Evolutionary conservation across 2,888 invertebrate genomes (phyloP).

Genomic region (Agrotis ipsilon): DNA sequence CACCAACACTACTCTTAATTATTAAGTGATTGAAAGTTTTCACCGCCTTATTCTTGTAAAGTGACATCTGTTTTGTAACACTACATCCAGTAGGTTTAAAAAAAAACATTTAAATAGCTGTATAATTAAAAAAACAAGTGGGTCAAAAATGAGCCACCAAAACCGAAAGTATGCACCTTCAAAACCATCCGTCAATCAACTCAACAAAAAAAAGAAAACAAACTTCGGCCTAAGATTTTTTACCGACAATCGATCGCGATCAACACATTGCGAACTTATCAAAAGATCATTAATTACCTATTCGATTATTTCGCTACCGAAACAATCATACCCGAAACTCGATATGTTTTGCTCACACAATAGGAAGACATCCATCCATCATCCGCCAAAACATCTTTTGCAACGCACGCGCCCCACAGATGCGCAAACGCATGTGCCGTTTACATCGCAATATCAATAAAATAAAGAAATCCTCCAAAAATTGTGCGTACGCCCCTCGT

Average conservation of each 20-base stretch:
- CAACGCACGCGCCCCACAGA: constrained; percentile 82
- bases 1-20: too few relatives aligned
- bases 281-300: constrained; percentile 67
- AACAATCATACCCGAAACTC: constrained; percentile 65
- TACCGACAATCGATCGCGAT: constrained; percentile 27
- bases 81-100: too few relatives aligned
- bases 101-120: too few relatives aligned
- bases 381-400: constrained; percentile 83
- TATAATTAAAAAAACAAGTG: too few relatives aligned
- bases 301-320: constrained; percentile 63
- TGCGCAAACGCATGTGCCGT: constrained; percentile 73
- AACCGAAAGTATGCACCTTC: constrained; percentile 13
- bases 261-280: constrained; percentile 58
- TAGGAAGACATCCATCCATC: constrained; percentile 75
- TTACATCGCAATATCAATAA: constrained; percentile 64
- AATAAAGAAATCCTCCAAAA: constrained; percentile 47
- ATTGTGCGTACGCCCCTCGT: constrained; percentile 53
- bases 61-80: too few relatives aligned
- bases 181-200: constrained; percentile 31
- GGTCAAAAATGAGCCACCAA: too few relatives aligned
- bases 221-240: constrained; percentile 35
- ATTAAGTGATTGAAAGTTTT: too few relatives aligned
- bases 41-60: too few relatives aligned
- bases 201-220: constrained; percentile 22
- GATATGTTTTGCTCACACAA: constrained; percentile 69